Evolutionary conservation across 2,888 invertebrate species (phyloP).

Genomic region (Ashinkailepas kermadecensis): DNA sequence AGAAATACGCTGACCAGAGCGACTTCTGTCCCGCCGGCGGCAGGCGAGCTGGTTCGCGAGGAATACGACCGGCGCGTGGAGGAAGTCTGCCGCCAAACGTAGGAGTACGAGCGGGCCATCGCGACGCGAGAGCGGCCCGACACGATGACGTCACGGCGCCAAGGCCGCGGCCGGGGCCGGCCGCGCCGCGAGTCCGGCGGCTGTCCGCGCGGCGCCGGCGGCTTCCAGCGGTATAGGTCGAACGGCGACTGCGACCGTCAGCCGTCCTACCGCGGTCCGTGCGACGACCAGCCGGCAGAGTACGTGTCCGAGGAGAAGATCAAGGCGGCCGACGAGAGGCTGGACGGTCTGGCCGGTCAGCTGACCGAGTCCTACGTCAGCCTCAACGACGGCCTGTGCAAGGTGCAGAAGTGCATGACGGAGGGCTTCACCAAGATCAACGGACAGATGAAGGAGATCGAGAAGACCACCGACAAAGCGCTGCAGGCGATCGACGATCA

Average conservation of each 20-base stretch:
- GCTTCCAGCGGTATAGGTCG: not conserved
- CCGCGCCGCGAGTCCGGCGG: not conserved
- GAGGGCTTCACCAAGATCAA: constrained; percentile 2
- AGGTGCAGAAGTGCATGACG: constrained; percentile 5
- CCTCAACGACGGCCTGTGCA: not conserved
- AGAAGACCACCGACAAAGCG: not conserved
- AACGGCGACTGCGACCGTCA: not conserved
- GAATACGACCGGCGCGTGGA: constrained; percentile 9
- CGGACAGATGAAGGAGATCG: not conserved
- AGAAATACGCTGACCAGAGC: not conserved
- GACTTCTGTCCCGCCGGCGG: not conserved
- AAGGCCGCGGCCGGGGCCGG: not conserved
- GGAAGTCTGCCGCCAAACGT: not conserved
- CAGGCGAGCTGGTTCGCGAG: not conserved
- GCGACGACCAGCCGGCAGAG: not conserved
- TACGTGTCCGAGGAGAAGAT: not conserved
- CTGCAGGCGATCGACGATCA: not conserved
- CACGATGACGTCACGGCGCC: not conserved
- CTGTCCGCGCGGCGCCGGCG: not conserved
- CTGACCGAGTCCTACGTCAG: not conserved
- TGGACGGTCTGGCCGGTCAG: not conserved
- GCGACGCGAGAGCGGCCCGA: not conserved
- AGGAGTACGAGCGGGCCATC: not conserved
- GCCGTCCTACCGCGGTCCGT: not conserved
- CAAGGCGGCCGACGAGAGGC: not conserved